These are phyloP conservation scores for Corythaixoides concolor DNA, from an alignment of 2,113 vertebrate genomes.

Conservation along the genomic window DNA sequence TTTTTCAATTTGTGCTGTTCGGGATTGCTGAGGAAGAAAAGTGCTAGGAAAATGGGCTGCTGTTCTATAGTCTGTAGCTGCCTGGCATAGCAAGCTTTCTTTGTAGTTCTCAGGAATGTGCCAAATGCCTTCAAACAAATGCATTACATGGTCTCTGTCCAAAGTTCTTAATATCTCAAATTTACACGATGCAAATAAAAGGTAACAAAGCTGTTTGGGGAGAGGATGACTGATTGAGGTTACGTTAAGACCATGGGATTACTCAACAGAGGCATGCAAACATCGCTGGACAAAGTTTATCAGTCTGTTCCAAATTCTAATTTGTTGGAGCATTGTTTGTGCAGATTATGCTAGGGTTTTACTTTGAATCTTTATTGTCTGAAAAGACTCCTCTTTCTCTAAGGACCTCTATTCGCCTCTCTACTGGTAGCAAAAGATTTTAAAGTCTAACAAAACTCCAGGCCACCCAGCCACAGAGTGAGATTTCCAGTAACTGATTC, in stretches of 20 bases:
- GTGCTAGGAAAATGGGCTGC: background rate
- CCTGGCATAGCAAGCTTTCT: background rate
- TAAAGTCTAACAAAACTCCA: conserved; percentile 55
- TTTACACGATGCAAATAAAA: background rate
- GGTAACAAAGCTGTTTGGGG: background rate
- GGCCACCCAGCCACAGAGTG: conserved; percentile 45
- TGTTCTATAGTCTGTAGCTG: background rate
- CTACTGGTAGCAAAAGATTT: conserved; percentile 61
- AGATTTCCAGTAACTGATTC: conserved; percentile 64
- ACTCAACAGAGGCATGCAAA: conserved; percentile 3
- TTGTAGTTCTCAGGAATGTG: background rate
- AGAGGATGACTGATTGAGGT: conserved; percentile 12
- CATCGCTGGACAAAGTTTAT: conserved; percentile 37
- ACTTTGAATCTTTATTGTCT: conserved; percentile 48
- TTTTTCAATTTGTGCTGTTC: background rate
- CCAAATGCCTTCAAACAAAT: conserved; percentile 26
- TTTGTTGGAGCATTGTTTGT: conserved; percentile 60
- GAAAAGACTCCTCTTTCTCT: conserved; percentile 43
- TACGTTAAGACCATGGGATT: conserved; percentile 10
- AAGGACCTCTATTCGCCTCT: conserved; percentile 40
- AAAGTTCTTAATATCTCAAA: conserved; percentile 44
- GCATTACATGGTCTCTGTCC: conserved; percentile 35
- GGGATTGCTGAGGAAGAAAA: background rate
- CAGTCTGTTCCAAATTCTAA: conserved; percentile 60
- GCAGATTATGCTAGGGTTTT: conserved; percentile 52